Percentiles rank a stretch among this genome's conserved stretches.
phyloP scores from a whole-genome alignment of 2,113 vertebrate species.

The Carollia perspicillata region DNA sequence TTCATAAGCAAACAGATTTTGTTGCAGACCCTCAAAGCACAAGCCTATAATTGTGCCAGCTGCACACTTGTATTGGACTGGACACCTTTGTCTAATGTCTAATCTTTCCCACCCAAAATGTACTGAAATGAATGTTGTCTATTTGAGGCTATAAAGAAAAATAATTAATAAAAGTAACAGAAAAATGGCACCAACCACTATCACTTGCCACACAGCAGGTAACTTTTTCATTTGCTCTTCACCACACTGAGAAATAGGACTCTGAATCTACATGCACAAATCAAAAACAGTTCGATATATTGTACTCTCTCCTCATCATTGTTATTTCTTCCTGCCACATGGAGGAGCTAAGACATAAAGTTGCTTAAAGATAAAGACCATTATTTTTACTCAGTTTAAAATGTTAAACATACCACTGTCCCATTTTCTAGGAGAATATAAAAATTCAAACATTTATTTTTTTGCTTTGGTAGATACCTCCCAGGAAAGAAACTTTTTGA shows the following conservation, averaged over 20 bases:
- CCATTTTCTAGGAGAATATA: neutral
- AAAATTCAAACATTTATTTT: neutral
- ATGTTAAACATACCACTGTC: neutral
- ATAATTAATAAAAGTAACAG: neutral
- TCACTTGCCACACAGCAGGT: neutral
- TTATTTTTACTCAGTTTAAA: conserved; percentile 10
- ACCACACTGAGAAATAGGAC: neutral
- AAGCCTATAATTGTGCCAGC: neutral
- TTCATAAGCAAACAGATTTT: neutral
- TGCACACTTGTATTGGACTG: neutral
- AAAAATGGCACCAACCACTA: neutral
- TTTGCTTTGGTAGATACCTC: neutral
- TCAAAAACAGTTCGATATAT: neutral
- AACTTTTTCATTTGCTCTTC: neutral
- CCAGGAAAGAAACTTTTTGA: neutral
- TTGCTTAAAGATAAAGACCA: neutral
- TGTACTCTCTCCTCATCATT: neutral
- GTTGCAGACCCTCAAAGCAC: neutral
- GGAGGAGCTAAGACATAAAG: conserved; percentile 5
- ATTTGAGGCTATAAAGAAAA: neutral
- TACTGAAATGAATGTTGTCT: neutral
- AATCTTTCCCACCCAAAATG: neutral
- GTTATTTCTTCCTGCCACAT: neutral
- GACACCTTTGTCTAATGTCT: neutral
- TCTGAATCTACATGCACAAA: neutral